Percentiles rank a stretch among this genome's conserved stretches.
Conservation (phyloP, 2,113 vertebrate species). For the Halichoeres trimaculatus region DNA sequence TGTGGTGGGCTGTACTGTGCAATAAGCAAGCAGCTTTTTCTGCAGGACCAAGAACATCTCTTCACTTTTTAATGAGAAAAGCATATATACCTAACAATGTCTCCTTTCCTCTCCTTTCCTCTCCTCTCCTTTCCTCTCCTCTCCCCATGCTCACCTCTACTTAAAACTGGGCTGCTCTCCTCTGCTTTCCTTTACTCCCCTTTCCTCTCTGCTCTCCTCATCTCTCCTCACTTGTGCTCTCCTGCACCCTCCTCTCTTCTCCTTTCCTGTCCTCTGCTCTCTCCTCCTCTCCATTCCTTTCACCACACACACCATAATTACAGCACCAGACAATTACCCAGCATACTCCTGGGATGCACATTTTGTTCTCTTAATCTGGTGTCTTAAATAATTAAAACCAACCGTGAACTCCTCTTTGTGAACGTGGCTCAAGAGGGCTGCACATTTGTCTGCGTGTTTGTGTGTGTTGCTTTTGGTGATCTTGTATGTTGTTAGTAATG, state of each 20-base stretch:
- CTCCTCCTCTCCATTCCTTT: constrained; percentile 33
- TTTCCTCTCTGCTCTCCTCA: neutral
- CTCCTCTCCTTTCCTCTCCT: constrained; percentile 37
- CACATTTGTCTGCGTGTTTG: neutral
- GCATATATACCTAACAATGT: constrained; percentile 8
- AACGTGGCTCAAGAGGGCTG: constrained; percentile 52
- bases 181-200: constrained; percentile 27
- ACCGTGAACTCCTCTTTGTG: constrained; percentile 61
- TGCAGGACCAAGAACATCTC: constrained; percentile 39
- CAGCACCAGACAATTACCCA: constrained; percentile 78
- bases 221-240: constrained; percentile 20
- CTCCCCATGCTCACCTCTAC: too few species aligned
- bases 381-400: constrained; percentile 82
- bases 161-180: too few species aligned
- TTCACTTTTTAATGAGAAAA: constrained; percentile 71
- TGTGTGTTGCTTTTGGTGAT: neutral
- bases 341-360: constrained; percentile 73
- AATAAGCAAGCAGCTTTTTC: constrained; percentile 41
- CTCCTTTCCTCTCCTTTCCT: constrained; percentile 4
- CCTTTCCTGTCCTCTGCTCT: constrained; percentile 21
- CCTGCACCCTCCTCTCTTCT: too few species aligned
- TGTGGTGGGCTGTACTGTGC: constrained; percentile 22
- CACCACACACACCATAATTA: constrained; percentile 74
- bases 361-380: constrained; percentile 84
- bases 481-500: constrained; percentile 6